Conservation (phyloP, 1,140 invertebrate genomes). For the Ceratina australensis region DNA sequence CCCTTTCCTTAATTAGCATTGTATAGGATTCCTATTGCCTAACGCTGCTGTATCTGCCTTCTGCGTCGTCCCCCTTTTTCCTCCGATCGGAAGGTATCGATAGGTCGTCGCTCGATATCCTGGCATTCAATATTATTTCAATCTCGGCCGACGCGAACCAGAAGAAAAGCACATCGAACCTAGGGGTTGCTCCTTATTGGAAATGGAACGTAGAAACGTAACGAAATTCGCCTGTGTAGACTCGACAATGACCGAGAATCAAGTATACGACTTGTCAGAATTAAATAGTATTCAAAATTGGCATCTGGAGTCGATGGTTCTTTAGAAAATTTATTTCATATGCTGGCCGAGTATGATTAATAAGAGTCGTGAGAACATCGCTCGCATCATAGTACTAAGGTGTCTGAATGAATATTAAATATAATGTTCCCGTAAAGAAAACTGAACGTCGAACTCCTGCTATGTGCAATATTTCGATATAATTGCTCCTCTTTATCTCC, state of each 20-base stretch:
- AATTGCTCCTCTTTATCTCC: too few relatives aligned
- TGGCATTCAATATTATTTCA: conserved; percentile 58
- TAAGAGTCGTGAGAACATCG: neutral
- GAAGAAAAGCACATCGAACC: conserved; percentile 34
- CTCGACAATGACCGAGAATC: conserved; percentile 22
- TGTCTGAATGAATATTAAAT: neutral
- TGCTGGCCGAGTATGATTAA: neutral
- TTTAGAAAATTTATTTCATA: conserved; percentile 16
- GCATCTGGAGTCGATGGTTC: neutral
- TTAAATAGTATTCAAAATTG: conserved; percentile 26
- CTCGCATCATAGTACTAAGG: too few relatives aligned
- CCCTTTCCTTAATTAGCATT: conserved; percentile 75
- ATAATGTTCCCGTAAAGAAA: too few relatives aligned
- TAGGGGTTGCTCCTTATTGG: neutral
- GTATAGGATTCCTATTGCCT: conserved; percentile 69
- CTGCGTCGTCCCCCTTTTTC: neutral
- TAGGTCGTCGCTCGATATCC: conserved; percentile 37
- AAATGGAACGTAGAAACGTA: neutral
- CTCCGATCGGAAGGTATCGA: conserved; percentile 38
- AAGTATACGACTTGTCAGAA: conserved; percentile 2
- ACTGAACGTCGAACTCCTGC: too few relatives aligned
- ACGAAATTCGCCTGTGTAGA: neutral
- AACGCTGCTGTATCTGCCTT: conserved; percentile 36
- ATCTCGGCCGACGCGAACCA: conserved; percentile 19
- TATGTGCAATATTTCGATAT: too few relatives aligned